Percentiles rank a stretch among this genome's conserved stretches.
Evolutionary conservation across 2,888 invertebrate species (phyloP).

Genomic region (Yponomeuta sedellus): DNA sequence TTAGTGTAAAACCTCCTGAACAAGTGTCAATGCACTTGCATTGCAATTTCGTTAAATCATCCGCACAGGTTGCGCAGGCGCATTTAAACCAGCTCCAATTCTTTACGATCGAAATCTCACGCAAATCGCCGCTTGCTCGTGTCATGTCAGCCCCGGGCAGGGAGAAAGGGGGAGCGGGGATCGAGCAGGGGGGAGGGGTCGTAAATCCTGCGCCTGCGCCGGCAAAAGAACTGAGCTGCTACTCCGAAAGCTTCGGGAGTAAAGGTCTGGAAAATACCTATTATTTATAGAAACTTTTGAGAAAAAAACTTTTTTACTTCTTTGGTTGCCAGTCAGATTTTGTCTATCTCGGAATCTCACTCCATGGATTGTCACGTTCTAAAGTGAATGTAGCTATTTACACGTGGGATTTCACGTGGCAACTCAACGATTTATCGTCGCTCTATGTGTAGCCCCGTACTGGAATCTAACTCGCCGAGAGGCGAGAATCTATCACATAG

Average conservation of each 20-base stretch:
- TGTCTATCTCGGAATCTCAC: too few relatives aligned
- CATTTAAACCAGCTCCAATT: slow-evolving; percentile 25
- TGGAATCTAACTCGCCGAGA: too few relatives aligned
- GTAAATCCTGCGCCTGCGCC: slow-evolving; percentile 40
- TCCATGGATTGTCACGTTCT: too few relatives aligned
- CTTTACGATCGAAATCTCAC: slow-evolving; percentile 37
- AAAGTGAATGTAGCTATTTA: too few relatives aligned
- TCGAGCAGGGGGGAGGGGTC: slow-evolving; percentile 33
- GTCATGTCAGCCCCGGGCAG: slow-evolving; percentile 35
- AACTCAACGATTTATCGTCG: too few relatives aligned
- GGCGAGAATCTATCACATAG: too few relatives aligned
- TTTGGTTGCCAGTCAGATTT: too few relatives aligned
- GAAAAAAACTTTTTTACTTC: too few relatives aligned
- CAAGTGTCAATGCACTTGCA: not conserved
- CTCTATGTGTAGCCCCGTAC: too few relatives aligned
- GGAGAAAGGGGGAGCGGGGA: slow-evolving; percentile 40
- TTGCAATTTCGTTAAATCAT: slow-evolving; percentile 32
- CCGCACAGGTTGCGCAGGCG: slow-evolving; percentile 22
- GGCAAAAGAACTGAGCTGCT: slow-evolving; percentile 41
- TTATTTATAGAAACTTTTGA: too few relatives aligned
- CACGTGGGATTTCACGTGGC: too few relatives aligned
- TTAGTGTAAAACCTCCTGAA: too few relatives aligned
- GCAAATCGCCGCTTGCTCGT: slow-evolving; percentile 47
- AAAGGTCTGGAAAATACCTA: not conserved
- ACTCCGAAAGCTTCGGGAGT: not conserved